Evolutionary conservation across 2,113 vertebrate genomes (phyloP), one percentile per base, ranked within the genome.

Genomic region (Cottus gobio): DNA sequence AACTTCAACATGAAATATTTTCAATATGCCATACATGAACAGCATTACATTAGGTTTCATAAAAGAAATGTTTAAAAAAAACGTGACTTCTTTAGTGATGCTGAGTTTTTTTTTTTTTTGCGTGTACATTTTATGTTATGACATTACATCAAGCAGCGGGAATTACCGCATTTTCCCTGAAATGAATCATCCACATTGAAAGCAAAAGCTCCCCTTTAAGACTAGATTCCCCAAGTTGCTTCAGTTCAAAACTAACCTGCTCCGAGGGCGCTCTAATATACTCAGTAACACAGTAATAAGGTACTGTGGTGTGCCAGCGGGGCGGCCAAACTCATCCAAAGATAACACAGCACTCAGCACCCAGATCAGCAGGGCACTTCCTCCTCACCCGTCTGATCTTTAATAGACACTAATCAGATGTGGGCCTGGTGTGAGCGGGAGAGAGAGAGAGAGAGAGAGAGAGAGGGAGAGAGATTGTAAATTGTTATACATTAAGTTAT

Each of bases 301-400:
- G 90, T 91, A 92, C 93, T 93, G 96, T 87, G 93, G 92, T 93
- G 94, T 90, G 89, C 94, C 95, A 91, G 91, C 93, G 92, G 95
- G 95, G 95, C 92, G 85, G 93, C 92, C 94, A 92, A 95, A 92
- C 92, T 93, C 92, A 93, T 96, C 96, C 97, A 97, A 97, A 96
- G 95, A 96, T 94, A 97, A 97, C 96, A 96, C 90, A 94, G 92
- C 90, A 92, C 92, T 93, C 91, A 95, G 95, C 94, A 93, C 94
- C 93, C 85, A 87, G 85, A 96, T 93, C 96, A 95, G 95, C 95
- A 89, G 96, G 96, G 92, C 93, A 95, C 96, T 97, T 97, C 96
- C 96, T 95, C 92, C 80, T 67, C 20, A 87, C 86, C 83, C 90
- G 94, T 97, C 93, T 96, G 95, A 97, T 97, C 96, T 95, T 95